phyloP scores from a whole-genome alignment of 2,888 invertebrate genomes.

The Pelosia muscerda region DNA sequence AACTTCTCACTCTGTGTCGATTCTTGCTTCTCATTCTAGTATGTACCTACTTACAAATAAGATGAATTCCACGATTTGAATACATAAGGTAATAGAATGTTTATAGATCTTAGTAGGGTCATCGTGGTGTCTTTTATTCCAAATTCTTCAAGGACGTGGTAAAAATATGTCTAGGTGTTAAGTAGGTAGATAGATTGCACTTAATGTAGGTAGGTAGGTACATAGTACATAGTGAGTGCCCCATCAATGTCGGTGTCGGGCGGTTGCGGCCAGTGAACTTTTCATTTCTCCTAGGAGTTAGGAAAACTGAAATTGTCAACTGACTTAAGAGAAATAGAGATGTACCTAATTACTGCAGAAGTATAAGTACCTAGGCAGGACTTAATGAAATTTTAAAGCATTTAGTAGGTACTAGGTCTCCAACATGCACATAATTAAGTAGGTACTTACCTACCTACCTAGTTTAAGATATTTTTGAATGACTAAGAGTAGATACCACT shows the following conservation, averaged over 20 bases:
- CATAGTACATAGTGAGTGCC: slow-evolving; percentile 6
- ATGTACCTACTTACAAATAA: slow-evolving; percentile 68
- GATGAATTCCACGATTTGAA: slow-evolving; percentile 46
- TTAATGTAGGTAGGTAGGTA: not conserved
- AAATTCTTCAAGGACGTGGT: not conserved
- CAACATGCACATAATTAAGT: no score
- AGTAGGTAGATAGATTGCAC: slow-evolving; percentile 8
- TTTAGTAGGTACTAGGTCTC: no score
- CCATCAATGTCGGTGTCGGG: slow-evolving; percentile 19
- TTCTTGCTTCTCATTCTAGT: slow-evolving; percentile 66
- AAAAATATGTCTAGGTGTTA: slow-evolving; percentile 7
- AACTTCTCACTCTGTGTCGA: slow-evolving; percentile 53
- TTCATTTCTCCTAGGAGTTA: slow-evolving; percentile 28
- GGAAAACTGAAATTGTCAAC: not conserved
- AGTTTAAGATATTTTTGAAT: no score
- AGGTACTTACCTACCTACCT: no score
- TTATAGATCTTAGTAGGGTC: not conserved
- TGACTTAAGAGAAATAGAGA: not conserved
- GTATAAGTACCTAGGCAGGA: no score
- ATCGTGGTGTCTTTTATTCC: not conserved
- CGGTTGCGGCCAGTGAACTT: slow-evolving; percentile 47
- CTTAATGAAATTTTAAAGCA: no score
- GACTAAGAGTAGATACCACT: no score
- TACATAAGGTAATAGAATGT: slow-evolving; percentile 9
- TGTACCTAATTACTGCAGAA: not conserved